Base-by-base conservation (phyloP, 1,140 invertebrate genomes). In the Zaprionus camerounensis region DNA sequence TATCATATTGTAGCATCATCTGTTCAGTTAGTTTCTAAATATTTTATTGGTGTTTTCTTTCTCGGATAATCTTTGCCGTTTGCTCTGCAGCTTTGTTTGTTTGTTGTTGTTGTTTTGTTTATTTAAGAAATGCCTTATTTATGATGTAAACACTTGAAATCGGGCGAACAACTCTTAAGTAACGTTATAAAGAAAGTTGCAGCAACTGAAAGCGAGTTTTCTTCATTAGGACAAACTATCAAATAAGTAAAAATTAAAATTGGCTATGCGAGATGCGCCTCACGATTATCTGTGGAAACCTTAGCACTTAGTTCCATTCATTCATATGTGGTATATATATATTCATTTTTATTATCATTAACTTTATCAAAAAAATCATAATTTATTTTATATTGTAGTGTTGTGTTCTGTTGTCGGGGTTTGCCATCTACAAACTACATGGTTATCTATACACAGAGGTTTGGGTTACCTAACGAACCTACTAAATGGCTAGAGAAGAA, bases 121-220 rank as follows among this genome's bases (percentile, higher is more conserved):
- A 41, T 67, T 51, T 69, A 76, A 72, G 74, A 80, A 80, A 80
- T 80, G 77, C 77, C 77, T 80, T 71, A 71, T 76, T 76, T 69
- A 46, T 63, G 28, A 49, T 66, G 56, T 72, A 56, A 61, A 61
- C 31, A 56, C 3, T 58, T 56, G 34, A 66, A 51, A 51, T 51
- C 38, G 55, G 28, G 41, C 28, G 55, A 68, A 69, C 65, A 68
- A 68, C 71, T 73, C 49, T 74, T 74, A 74, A 71, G 67, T 71
- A 55, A 70, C 68, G 31, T 70, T 49, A 57, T n/a, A 66, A 65
- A 61, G 36, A 72, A 71, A 76, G 68, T 71, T 71, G 62, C 41
- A 66, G 62, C 53, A 65, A 76, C 68, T 64, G 64, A 69, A 75
- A 74, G 76, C 66, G 66, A 78, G 61, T 74, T 75, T 49, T 64